Base-by-base conservation (phyloP, 2,113 vertebrate species). In the Archocentrus centrarchus region DNA sequence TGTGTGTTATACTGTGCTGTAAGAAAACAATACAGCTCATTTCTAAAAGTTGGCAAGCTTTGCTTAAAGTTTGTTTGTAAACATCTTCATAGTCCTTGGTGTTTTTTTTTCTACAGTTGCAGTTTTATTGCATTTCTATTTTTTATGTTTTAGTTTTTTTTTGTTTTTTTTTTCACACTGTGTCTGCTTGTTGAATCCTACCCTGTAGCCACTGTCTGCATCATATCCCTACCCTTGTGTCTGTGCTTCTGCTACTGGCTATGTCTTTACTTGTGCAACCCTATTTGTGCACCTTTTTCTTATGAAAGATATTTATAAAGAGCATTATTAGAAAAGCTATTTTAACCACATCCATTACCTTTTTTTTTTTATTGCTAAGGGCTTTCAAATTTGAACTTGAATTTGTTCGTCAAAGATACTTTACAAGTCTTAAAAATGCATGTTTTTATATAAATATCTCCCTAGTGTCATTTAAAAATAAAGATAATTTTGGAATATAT, bases 31-130 rank as follows among this genome's bases (percentile, higher is more conserved):
- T 79, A 66, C 41, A 60, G 20, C 58, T 87, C 24, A 59, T 85
- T 86, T 83, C 30, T 55, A 14, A 44, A 73, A 76, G 20, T 77
- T 84, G 57, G 63, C 83, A 80, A 77, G 50, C 32, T 78, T 39
- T 75, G 10, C 44, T 75, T 10, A 79, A 79, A 30, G 75, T 30
- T 70, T 53, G 50, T 24, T 58, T 58, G 13, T 30, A 79, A 58
- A 75, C 3, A 27, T 59, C 9, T 14, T 50, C 15, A 63, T 57
- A 60, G 7, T 44, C 11, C 30, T 70, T 20, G 6, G 15, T 79
- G 0, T 2, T 10, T 63, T 35, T 35, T 53, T 60, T 76, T 81
- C 9, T 10, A 13, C 17, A 57, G 32, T 11, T 6, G 8, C 27
- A 14, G 13, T 60, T 79, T 63, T 47, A 59, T 83, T 66, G 9